Evolutionary conservation across 2,888 invertebrate genomes (phyloP).

Genomic region (Pseudococcus jackbeardsleyi): DNA sequence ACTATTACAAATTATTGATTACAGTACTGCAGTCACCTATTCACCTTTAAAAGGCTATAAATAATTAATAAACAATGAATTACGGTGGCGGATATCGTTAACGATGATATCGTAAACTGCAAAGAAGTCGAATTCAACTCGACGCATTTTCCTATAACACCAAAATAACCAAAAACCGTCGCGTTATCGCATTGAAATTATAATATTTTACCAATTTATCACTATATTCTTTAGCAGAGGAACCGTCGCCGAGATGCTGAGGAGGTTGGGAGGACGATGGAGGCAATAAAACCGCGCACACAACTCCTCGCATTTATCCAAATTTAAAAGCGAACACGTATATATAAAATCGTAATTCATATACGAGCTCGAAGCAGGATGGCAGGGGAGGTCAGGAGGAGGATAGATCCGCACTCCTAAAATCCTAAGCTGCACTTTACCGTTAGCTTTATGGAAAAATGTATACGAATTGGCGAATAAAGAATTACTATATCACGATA

Average conservation of each 20-base stretch:
- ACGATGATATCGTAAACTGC: conserved; percentile 48
- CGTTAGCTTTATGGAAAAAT: not conserved
- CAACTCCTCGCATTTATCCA: conserved; percentile 15
- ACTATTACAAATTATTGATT: not conserved
- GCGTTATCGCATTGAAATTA: conserved; percentile 39
- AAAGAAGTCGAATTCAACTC: conserved; percentile 60
- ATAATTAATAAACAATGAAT: conserved; percentile 53
- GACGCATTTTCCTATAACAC: conserved; percentile 59
- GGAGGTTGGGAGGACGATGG: not conserved
- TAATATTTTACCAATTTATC: conserved; percentile 46
- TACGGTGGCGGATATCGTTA: conserved; percentile 7
- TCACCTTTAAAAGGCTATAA: not conserved
- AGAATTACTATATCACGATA: conserved; percentile 33
- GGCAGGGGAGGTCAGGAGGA: not conserved
- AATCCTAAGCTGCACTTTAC: conserved; percentile 49
- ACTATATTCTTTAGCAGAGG: not conserved
- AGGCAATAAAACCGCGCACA: conserved; percentile 1
- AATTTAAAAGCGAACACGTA: conserved; percentile 46
- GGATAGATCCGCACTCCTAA: not conserved
- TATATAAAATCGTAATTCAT: conserved; percentile 15
- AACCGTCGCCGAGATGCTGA: not conserved
- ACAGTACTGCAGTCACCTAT: conserved; percentile 53
- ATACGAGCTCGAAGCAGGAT: not conserved
- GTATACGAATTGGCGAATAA: conserved; percentile 7
- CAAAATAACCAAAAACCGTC: not conserved